phyloP scores from a whole-genome alignment of 1,140 invertebrate species.

The Pseudomyrmex cubaensis region DNA sequence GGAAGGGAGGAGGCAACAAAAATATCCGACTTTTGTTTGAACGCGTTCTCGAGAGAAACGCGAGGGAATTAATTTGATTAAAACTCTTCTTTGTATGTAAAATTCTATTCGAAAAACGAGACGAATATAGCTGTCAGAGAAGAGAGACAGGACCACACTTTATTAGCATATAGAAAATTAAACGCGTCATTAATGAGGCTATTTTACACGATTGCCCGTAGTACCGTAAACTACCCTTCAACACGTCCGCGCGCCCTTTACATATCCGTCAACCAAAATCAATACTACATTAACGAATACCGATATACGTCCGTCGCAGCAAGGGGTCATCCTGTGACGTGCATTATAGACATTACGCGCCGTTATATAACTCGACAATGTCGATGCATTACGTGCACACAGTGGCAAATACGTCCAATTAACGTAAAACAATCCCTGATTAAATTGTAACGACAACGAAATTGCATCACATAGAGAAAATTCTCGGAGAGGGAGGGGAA shows the following conservation, averaged over 20 bases:
- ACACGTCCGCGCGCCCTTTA: constrained; percentile 55
- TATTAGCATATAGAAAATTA: constrained; percentile 59
- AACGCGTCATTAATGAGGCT: constrained; percentile 54
- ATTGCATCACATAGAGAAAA: constrained; percentile 43
- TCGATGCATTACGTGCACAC: constrained; percentile 54
- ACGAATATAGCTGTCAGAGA: neutral
- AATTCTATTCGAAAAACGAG: neutral
- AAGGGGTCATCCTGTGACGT: constrained; percentile 57
- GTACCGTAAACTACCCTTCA: constrained; percentile 58
- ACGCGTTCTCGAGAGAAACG: too few species aligned
- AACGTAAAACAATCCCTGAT: constrained; percentile 60
- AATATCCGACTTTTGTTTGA: neutral
- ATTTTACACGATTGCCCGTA: constrained; percentile 56
- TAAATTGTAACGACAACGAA: constrained; percentile 58
- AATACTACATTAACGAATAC: constrained; percentile 63
- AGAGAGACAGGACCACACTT: constrained; percentile 7
- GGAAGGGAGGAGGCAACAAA: too few species aligned
- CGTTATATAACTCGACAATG: constrained; percentile 55
- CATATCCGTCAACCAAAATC: constrained; percentile 62
- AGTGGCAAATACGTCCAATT: constrained; percentile 56
- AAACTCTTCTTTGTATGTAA: too few species aligned
- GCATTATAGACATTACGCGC: constrained; percentile 58
- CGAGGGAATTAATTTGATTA: too few species aligned
- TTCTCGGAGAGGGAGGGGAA: neutral
- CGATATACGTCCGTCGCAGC: constrained; percentile 55